Conservation (phyloP, 1,140 invertebrate species). For the Drosophila ohnishii region DNA sequence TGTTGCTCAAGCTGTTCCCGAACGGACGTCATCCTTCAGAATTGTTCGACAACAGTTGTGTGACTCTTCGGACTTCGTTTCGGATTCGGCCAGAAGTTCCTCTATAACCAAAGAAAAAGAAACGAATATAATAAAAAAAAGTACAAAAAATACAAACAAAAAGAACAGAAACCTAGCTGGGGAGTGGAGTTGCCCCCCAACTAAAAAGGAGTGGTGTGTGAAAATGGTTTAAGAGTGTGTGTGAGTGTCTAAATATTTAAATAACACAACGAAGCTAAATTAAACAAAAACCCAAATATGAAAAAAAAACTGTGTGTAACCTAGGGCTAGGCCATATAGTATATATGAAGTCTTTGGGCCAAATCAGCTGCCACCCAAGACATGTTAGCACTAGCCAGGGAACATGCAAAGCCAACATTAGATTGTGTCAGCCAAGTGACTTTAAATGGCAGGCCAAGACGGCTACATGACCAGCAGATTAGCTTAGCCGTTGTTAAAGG, state of each 20-base stretch:
- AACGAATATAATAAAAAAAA: conserved; percentile 19
- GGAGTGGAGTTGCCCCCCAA: conserved; percentile 28
- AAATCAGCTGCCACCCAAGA: conserved; percentile 32
- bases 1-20: conserved; percentile 70
- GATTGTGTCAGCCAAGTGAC: conserved; percentile 46
- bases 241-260: conserved; percentile 46
- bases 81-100: conserved; percentile 31
- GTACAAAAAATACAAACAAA: conserved; percentile 7
- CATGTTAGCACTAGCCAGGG: conserved; percentile 23
- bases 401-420: conserved; percentile 57
- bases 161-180: conserved; percentile 19
- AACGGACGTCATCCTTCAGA: conserved; percentile 63
- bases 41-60: conserved; percentile 7
- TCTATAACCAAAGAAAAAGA: conserved; percentile 16
- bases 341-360: neutral
- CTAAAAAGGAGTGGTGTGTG: conserved; percentile 29
- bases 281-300: conserved; percentile 32
- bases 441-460: conserved; percentile 43
- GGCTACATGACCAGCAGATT: conserved; percentile 43
- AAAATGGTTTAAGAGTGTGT: conserved; percentile 26
- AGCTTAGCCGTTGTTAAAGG: conserved; percentile 24
- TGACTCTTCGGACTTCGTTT: conserved; percentile 28
- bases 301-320: conserved; percentile 13
- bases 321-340: conserved; percentile 8
- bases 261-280: conserved; percentile 39